A percentile compares a stretch with the other conserved stretches of the same genome.
These are phyloP conservation scores for Drosophila hamatofila DNA, from an alignment of 2,888 invertebrate genomes.

Conservation along the genomic window DNA sequence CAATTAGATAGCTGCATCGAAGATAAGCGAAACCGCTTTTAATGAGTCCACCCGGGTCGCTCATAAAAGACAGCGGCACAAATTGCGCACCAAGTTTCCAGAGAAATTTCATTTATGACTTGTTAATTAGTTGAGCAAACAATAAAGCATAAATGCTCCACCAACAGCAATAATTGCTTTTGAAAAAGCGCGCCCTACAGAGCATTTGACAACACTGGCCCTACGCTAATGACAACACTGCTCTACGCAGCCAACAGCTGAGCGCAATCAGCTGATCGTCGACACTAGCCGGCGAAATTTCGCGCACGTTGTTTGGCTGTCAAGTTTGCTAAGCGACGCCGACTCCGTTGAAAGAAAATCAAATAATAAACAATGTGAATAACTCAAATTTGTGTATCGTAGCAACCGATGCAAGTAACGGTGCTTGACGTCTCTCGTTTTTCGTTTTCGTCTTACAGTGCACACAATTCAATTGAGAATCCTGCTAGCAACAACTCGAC, in stretches of 20 bases:
- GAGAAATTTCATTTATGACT: slow-evolving; percentile 71
- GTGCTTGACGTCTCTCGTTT: slow-evolving; percentile 36
- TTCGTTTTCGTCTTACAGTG: slow-evolving; percentile 36
- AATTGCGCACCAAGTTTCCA: slow-evolving; percentile 52
- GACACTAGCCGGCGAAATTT: slow-evolving; percentile 21
- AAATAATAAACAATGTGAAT: slow-evolving; percentile 42
- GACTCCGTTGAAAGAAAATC: slow-evolving; percentile 7
- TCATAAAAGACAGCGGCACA: slow-evolving; percentile 59
- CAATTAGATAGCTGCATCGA: slow-evolving; percentile 72
- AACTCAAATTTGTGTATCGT: slow-evolving; percentile 40
- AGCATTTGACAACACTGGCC: slow-evolving; percentile 28
- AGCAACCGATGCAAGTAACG: slow-evolving; percentile 51
- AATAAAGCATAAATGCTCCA: slow-evolving; percentile 19
- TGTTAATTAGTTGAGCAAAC: slow-evolving; percentile 63
- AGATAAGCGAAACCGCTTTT: slow-evolving; percentile 68
- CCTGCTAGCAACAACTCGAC: slow-evolving; percentile 21
- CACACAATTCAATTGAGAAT: slow-evolving; percentile 28
- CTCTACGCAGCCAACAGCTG: background rate
- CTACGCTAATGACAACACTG: slow-evolving; percentile 18
- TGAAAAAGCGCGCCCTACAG: slow-evolving; percentile 23
- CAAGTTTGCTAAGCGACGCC: slow-evolving; percentile 1
- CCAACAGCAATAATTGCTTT: slow-evolving; percentile 3
- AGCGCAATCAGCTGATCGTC: slow-evolving; percentile 50
- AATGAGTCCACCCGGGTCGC: slow-evolving; percentile 65
- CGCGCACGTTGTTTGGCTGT: slow-evolving; percentile 16